Percentiles rank a stretch among this genome's conserved stretches.
These are phyloP conservation scores for Yponomeuta malinellus DNA, from an alignment of 2,888 invertebrate species.

Conservation along the genomic window DNA sequence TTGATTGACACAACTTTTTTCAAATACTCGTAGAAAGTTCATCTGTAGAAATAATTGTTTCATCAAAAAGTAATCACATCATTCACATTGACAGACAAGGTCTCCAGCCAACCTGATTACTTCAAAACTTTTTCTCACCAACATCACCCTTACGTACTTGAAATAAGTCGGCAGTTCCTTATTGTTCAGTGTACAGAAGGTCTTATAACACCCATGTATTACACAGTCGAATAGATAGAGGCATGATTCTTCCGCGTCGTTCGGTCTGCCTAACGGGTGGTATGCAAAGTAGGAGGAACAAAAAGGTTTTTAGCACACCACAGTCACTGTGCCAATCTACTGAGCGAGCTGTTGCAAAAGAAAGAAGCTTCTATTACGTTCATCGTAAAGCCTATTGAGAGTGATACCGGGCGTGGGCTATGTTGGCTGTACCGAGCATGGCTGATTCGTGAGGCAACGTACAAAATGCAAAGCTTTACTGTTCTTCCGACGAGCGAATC, in stretches of 20 bases:
- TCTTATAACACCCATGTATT: constrained; percentile 5
- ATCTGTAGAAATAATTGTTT: constrained; percentile 1
- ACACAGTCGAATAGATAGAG: constrained; percentile 6
- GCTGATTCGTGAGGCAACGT: not conserved
- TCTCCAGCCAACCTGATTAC: not conserved
- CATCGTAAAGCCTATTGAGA: not conserved
- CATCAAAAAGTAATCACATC: constrained; percentile 5
- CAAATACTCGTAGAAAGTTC: not conserved
- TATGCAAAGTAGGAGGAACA: constrained; percentile 12
- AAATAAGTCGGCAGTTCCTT: not conserved
- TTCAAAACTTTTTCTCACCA: not conserved
- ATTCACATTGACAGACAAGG: not conserved
- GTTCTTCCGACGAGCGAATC: not conserved
- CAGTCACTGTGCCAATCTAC: not conserved
- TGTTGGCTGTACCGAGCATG: not conserved
- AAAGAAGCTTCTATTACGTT: not conserved
- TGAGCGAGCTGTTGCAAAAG: not conserved
- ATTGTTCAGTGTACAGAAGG: not conserved
- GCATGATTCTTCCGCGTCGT: constrained; percentile 9
- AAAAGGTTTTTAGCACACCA: constrained; percentile 11
- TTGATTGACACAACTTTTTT: not conserved
- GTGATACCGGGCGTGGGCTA: not conserved
- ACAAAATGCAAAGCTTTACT: not conserved
- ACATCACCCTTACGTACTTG: not conserved
- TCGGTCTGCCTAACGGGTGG: constrained; percentile 10